Conservation (phyloP, 2,888 invertebrate genomes). For the Agrotis segetum region DNA sequence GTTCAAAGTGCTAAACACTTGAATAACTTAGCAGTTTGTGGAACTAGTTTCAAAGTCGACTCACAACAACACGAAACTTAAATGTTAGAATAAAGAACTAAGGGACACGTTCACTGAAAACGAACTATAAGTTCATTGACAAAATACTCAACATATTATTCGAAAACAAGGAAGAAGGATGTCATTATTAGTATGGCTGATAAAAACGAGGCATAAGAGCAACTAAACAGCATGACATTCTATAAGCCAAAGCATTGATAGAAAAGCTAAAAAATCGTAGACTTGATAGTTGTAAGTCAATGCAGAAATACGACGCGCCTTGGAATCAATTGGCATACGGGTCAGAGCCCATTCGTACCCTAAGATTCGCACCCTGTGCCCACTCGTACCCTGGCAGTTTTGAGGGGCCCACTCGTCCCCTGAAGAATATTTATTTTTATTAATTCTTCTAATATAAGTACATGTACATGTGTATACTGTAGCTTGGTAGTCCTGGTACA, state of each 20-base stretch:
- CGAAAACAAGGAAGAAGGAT: neutral
- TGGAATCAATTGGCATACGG: neutral
- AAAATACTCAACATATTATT: neutral
- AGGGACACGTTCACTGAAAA: neutral
- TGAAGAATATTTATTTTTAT: no score
- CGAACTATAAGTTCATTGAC: neutral
- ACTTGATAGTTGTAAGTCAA: neutral
- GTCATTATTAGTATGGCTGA: neutral
- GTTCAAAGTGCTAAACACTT: conserved; percentile 42
- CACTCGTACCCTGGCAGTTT: no score
- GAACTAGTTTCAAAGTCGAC: conserved; percentile 35
- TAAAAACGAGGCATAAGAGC: neutral
- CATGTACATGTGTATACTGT: no score
- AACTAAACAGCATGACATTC: neutral
- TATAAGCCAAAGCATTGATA: neutral
- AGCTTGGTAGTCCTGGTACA: no score
- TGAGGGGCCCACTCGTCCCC: no score
- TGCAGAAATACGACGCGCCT: no score
- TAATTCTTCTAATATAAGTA: no score
- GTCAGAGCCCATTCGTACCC: no score
- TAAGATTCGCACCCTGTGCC: no score
- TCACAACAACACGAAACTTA: conserved; percentile 27
- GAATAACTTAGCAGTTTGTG: conserved; percentile 34
- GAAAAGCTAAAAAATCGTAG: neutral
- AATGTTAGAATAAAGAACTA: neutral